Evolutionary conservation across 2,888 invertebrate genomes (phyloP), one percentile per base, ranked within the genome.

Genomic region (Andrena bicolor): DNA sequence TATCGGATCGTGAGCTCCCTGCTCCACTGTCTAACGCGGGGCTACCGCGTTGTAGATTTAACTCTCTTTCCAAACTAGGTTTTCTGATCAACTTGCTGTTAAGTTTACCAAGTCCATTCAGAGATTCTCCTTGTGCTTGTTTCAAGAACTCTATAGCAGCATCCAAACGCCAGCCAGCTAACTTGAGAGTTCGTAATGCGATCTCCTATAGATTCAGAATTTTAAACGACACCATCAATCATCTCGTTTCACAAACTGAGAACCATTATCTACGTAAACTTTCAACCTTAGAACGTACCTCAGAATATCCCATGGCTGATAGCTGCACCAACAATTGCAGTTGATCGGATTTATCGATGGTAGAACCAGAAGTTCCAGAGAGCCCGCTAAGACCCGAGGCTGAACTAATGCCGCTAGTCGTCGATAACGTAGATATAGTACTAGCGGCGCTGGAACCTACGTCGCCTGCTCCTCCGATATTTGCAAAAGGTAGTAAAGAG

Each of bases 11-110:
- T 61, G 98, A 98, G 92, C 97, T 97, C 66, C 98, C 98, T 16
- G 98, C 98, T 23, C 98, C 98, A 73, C 97, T 97, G 92, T 98
- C 98, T 80, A 98, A 94, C 26, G 98, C 98, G 8, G 98, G 98
- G 93, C 98, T 98, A 69, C 97, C 97, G 82, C 98, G 96, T 88
- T 97, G 96, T 26, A 96, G 94, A 86, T 95, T 96, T 78, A 97
- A 94, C 93, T 98, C 98, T 66, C 98, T 96, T 94, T 98, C 98
- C 86, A 98, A 96, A 94, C 98, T 98, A 53, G 98, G 97, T 93
- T 98, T 98, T 70, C 98, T 96, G 86, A 97, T 97, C 65, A 98
- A 95, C 94, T 98, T 98, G 80, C 96, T 96, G 74, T 92, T 94
- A 3, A 94, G 89, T 83, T 94, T 94, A 89, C 95, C 95, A 80